Conservation (phyloP, 2,888 invertebrate species). For the Metallyticus violacea region DNA sequence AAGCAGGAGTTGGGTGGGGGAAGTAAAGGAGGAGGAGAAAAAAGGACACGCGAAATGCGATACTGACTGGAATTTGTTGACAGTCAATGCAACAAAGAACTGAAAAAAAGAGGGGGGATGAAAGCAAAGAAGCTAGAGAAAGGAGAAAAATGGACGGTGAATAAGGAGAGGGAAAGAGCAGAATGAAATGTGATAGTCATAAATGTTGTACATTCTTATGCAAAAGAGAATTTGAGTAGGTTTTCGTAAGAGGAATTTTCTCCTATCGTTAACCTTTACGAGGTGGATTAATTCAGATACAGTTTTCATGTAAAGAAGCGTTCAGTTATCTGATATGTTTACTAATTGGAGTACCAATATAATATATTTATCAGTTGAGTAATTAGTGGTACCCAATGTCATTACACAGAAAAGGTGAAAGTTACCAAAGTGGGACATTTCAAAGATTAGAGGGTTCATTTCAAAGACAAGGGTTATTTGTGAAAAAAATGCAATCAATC, state of each 20-base stretch:
- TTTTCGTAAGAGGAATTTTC: background rate
- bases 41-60: slow-evolving; percentile 9
- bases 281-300: background rate
- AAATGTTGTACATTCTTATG: background rate
- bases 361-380: too few species aligned
- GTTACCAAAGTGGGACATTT: too few species aligned
- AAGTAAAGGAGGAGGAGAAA: background rate
- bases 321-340: too few species aligned
- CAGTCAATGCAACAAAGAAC: background rate
- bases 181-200: background rate
- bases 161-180: background rate
- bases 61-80: slow-evolving; percentile 15
- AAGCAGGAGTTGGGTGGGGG: background rate
- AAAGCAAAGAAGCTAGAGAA: background rate
- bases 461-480: too few species aligned
- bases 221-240: background rate
- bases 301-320: background rate
- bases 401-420: too few species aligned
- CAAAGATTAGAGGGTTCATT: too few species aligned
- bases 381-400: too few species aligned
- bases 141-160: background rate
- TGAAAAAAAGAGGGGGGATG: background rate
- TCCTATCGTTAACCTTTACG: background rate
- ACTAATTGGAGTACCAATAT: too few species aligned
- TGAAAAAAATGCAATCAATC: too few species aligned